These are phyloP conservation scores for Nebria salina DNA, from an alignment of 2,888 invertebrate species.

Conservation along the genomic window DNA sequence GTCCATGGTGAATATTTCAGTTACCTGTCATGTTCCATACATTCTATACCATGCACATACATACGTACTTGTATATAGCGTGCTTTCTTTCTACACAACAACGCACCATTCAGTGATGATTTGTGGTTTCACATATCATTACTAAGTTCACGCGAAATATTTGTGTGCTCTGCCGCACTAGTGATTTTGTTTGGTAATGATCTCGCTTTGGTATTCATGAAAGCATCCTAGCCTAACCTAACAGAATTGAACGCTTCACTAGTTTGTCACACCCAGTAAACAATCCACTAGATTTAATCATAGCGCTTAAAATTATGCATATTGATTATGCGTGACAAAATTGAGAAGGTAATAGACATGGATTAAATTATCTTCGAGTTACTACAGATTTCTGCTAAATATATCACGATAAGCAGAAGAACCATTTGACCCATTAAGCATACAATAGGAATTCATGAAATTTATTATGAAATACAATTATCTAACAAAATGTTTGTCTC, in stretches of 20 bases:
- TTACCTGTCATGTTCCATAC: too few species aligned
- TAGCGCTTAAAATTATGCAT: slow-evolving; percentile 1
- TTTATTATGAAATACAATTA: too few species aligned
- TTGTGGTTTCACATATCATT: neutral
- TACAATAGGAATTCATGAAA: too few species aligned
- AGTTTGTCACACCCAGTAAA: slow-evolving; percentile 1
- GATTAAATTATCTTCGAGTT: neutral
- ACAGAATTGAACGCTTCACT: neutral
- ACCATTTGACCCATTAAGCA: too few species aligned
- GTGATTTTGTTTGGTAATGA: neutral
- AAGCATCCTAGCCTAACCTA: neutral
- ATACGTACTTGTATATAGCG: neutral
- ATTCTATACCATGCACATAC: too few species aligned
- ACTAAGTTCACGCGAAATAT: neutral
- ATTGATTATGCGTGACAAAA: neutral
- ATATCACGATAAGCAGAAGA: too few species aligned
- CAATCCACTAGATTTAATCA: slow-evolving; percentile 1
- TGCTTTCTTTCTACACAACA: neutral
- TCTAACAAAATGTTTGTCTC: too few species aligned
- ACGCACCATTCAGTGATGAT: neutral
- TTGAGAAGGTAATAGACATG: neutral
- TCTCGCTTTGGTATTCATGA: slow-evolving; percentile 1
- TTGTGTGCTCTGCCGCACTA: slow-evolving; percentile 1
- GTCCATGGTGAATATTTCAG: too few species aligned
- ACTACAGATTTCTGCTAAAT: neutral